Conservation (phyloP, 2,113 vertebrate species). For the Meleagris gallopavo region DNA sequence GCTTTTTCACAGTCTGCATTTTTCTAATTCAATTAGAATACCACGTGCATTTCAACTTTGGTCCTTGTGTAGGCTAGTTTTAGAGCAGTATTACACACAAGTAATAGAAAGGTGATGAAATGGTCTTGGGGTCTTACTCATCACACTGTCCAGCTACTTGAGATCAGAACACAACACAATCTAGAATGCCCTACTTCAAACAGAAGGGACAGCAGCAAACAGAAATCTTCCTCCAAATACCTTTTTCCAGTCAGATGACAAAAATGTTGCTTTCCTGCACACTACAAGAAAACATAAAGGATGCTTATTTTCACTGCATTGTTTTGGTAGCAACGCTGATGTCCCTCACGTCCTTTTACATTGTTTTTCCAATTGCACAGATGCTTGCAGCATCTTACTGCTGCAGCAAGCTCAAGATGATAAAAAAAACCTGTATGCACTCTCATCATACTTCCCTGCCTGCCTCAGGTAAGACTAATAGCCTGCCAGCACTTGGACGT, state of each 20-base stretch:
- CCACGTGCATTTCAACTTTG: neutral
- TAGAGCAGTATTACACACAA: neutral
- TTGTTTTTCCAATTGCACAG: neutral
- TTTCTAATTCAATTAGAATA: neutral
- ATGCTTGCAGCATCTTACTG: conserved; percentile 19
- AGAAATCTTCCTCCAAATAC: conserved; percentile 2
- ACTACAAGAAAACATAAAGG: neutral
- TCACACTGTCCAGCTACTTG: neutral
- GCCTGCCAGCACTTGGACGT: neutral
- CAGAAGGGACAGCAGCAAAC: neutral
- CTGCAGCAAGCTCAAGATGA: conserved; percentile 13
- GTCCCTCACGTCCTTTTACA: neutral
- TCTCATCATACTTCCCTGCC: neutral
- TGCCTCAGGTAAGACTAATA: neutral
- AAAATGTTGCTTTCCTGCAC: neutral
- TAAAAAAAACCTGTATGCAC: conserved; percentile 13
- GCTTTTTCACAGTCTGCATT: neutral
- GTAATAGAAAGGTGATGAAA: neutral
- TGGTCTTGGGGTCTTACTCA: neutral
- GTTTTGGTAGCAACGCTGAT: neutral
- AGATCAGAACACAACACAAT: neutral
- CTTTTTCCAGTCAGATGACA: neutral
- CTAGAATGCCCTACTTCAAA: neutral
- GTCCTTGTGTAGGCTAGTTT: neutral
- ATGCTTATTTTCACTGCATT: neutral